Evolutionary conservation across 2,113 vertebrate species (phyloP), one percentile per base, ranked within the genome.

Genomic region (Shinisaurus crocodilurus): DNA sequence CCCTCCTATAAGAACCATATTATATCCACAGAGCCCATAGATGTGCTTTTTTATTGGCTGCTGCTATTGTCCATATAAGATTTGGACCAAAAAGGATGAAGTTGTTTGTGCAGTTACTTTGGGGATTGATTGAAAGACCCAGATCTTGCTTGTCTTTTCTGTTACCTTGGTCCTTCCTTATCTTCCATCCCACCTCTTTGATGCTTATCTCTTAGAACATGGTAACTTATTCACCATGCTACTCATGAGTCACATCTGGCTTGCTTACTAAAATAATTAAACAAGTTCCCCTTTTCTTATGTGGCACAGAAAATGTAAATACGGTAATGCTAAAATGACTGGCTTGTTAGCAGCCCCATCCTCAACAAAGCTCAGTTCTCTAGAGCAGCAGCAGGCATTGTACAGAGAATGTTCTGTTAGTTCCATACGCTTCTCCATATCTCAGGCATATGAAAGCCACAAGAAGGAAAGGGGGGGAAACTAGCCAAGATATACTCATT

Each of bases 401-500:
- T 27, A 76, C 40, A 50, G 40, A 37, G 72, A 50, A 37, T 15
- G 37, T 76, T n/a, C 23, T 75, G 72, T 67, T 45, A 84, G 60
- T n/a, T 75, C 54, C 50, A 9, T 75, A 29, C 48, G 70, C 70
- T 13, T 65, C 57, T 16, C 81, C 23, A 75, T 65, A 72, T 85
- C 60, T 67, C 50, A 50, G 72, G 88, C 43, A 77, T 67, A 84
- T 20, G 34, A 89, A 89, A 89, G 72, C 82, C 88, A 85, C 82
- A 77, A 75, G 60, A 65, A 65, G 82, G 57, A 85, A 90, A 89
- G 18, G 43, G 20, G n/a, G 10, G 40, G 23, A 76, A 65, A 40
- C 65, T 70, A 43, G 87, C 67, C 43, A 85, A 85, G 16, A n/a
- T 43, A 45, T 85, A 76, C 74, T 85, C 45, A 32, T 89, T 85